A percentile compares a stretch with the other conserved stretches of the same genome.
Conservation (phyloP, 2,888 invertebrate genomes). For the Idaea dimidiata region DNA sequence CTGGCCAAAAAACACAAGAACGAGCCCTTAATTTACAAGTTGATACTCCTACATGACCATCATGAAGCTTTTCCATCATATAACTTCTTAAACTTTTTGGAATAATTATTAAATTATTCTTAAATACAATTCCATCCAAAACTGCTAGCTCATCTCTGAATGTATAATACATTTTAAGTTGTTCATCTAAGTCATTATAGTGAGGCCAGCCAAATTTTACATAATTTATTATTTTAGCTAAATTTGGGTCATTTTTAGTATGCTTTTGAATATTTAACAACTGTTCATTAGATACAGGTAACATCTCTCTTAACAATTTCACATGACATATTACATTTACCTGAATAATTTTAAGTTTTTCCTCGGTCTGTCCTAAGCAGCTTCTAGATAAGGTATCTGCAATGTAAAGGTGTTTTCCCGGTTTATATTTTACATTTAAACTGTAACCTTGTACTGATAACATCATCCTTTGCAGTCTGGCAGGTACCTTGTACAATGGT, state of each 20-base stretch:
- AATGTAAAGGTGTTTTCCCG: neutral
- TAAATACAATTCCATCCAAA: slow-evolving; percentile 15
- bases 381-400: slow-evolving; percentile 6
- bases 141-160: slow-evolving; percentile 13
- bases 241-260: slow-evolving; percentile 2
- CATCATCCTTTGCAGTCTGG: too few species aligned
- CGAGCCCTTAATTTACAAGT: slow-evolving; percentile 11
- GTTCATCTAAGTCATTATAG: neutral
- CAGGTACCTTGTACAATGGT: too few species aligned
- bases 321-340: slow-evolving; percentile 6
- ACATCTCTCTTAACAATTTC: slow-evolving; percentile 4
- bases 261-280: slow-evolving; percentile 7
- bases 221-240: slow-evolving; percentile 4
- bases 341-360: neutral
- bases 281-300: slow-evolving; percentile 7
- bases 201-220: slow-evolving; percentile 9
- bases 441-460: too few species aligned
- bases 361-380: slow-evolving; percentile 2
- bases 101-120: slow-evolving; percentile 15
- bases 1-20: slow-evolving; percentile 14
- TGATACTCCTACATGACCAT: slow-evolving; percentile 8
- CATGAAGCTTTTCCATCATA: slow-evolving; percentile 10
- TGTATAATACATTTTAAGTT: slow-evolving; percentile 4
- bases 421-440: slow-evolving; percentile 14
- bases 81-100: slow-evolving; percentile 6